Percentiles rank a stretch among this genome's conserved stretches.
phyloP scores from a whole-genome alignment of 2,113 vertebrate species.

The Thermophis baileyi region DNA sequence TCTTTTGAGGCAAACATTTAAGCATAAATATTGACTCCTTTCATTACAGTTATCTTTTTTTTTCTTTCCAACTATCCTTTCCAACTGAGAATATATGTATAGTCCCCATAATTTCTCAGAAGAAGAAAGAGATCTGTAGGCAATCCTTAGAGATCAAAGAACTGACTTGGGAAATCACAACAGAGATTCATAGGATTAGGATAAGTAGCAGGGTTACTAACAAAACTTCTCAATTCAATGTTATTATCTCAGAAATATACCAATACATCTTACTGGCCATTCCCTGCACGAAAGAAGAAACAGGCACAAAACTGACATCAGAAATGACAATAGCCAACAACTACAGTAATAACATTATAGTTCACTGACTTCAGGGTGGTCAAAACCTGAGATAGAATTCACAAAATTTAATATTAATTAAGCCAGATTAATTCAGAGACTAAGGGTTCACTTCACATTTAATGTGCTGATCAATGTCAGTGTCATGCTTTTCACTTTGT shows the following conservation, averaged over 20 bases:
- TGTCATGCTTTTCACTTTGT: neutral
- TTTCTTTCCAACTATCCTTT: constrained; percentile 31
- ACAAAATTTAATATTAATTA: neutral
- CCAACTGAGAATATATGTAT: neutral
- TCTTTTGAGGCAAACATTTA: constrained; percentile 42
- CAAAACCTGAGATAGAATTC: neutral
- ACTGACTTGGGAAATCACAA: constrained; percentile 2
- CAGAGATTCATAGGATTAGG: neutral
- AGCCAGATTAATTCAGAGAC: neutral
- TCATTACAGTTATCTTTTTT: constrained; percentile 37
- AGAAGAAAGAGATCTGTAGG: neutral
- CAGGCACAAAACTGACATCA: neutral
- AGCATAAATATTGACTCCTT: constrained; percentile 54
- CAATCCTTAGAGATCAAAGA: neutral
- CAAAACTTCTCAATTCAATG: neutral
- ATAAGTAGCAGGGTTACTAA: neutral
- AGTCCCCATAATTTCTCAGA: constrained; percentile 16
- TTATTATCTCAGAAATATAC: neutral
- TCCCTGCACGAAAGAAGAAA: neutral
- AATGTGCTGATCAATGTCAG: neutral
- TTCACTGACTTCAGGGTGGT: neutral
- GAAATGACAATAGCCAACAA: neutral
- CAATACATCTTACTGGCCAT: neutral
- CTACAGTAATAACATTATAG: neutral
- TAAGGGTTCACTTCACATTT: neutral